These are phyloP conservation scores for Petrocephalus zakoni DNA, from an alignment of 2,113 vertebrate species.

Conservation along the genomic window DNA sequence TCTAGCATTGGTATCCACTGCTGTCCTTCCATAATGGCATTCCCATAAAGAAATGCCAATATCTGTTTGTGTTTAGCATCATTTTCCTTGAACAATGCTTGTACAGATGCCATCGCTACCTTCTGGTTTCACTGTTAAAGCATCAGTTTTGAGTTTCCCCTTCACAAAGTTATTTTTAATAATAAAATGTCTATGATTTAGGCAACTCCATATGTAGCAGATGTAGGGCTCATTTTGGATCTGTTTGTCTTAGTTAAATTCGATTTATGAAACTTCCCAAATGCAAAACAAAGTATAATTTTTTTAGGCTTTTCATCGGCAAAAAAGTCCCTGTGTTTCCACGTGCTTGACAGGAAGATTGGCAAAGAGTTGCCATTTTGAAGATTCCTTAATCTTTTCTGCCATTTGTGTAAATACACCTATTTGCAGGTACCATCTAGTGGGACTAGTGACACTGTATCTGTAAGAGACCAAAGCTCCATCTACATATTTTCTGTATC, in stretches of 20 bases:
- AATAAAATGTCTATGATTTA: conserved; percentile 1
- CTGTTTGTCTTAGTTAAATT: neutral
- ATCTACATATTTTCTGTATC: neutral
- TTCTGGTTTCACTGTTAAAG: conserved; percentile 4
- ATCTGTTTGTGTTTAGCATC: neutral
- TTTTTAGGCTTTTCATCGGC: neutral
- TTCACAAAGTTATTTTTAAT: conserved; percentile 2
- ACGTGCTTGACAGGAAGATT: neutral
- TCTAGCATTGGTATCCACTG: neutral
- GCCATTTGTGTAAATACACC: neutral
- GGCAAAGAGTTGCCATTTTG: neutral
- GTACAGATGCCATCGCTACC: neutral
- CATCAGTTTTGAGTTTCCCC: neutral
- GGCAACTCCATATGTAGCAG: neutral
- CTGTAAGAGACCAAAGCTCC: neutral
- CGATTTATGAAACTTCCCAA: neutral
- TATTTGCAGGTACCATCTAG: neutral
- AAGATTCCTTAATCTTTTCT: neutral
- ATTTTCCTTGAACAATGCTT: neutral
- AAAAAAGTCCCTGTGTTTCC: neutral
- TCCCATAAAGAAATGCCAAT: neutral
- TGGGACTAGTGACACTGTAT: neutral
- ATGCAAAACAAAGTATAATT: neutral
- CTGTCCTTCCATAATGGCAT: neutral
- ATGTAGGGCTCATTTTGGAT: neutral